Evolutionary conservation across 2,888 invertebrate species (phyloP), one percentile per base, ranked within the genome.

Genomic region (Carabus problematicus): DNA sequence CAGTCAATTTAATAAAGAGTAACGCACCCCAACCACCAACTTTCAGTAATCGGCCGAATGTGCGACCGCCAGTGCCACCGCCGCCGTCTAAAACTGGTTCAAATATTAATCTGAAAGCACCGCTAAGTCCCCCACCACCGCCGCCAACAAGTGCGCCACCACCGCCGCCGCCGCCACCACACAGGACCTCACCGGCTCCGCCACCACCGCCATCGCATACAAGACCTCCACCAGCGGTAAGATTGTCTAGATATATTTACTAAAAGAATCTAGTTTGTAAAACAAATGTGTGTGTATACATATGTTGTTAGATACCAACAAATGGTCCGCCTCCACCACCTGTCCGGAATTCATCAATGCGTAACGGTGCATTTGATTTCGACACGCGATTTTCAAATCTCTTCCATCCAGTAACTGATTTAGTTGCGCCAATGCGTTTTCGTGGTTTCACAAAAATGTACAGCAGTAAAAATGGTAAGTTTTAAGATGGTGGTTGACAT

Each of bases 371-470:
- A n/a, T 67, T 69, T 6, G 92, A 92, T 76, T 84, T 93, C 74
- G 92, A 92, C 74, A 82, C 85, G 41, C 85, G 89, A 70, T 93
- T 90, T 81, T 85, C 85, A 40, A 86, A 87, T 56, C 81, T 85
- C 74, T 93, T 93, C 83, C 86, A 85, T 72, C 81, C 87, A 11
- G 78, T 86, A 1, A 81, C 84, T 69, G 83, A 82, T 73, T 91
- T 93, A 81, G 91, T 93, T 8, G 82, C 83, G 19, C 93, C 93
- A 8, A 89, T 88, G 74, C 86, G 87, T 70, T 92, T 89, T 82
- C 83, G 85, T 74, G 85, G 88, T 75, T 83, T 89, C 76, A 80
- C 85, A 47, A 91, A 91, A 81, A 85, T 88, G 60, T 91, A 91
- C 84, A 88, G 87, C 82, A 89, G 88, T 80, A 86, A 86, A 81